Evolutionary conservation across 2,888 invertebrate genomes (phyloP), one percentile per base, ranked within the genome.

Genomic region (Rhagonycha lutea): DNA sequence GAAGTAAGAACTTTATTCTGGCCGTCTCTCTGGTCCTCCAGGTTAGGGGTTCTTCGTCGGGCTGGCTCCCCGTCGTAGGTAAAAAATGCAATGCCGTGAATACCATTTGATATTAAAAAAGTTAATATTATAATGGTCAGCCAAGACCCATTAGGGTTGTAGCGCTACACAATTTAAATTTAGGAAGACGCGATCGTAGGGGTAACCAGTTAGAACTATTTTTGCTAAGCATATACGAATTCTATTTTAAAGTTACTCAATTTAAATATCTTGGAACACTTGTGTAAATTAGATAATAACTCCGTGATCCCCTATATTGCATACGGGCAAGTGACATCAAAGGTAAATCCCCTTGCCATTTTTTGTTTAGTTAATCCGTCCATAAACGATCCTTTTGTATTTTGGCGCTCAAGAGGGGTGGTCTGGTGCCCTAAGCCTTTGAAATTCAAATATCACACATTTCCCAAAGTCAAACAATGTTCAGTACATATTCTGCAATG

Each of bases 381-480:
- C 62, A 61, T 78, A 78, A 78, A 75, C 71, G 73, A 23, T 65
- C 61, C 75, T 70, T 69, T 78, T 78, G 78, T 78, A 60, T 32
- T 23, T 60, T 28, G 47, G 32, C 18, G 68, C n/a, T 32, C 26
- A 18, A 28, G 23, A 29, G n/a, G 65, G 70, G 70, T 68, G 72
- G 32, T 71, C 72, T 69, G 24, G 71, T 47, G 77, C 62, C 70
- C 67, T 29, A 75, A 69, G 68, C 72, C 78, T 78, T 78, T 78
- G 78, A 78, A 75, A 78, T 78, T 78, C 71, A 78, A 78, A 78
- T 78, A 68, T 69, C 60, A 23, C 12, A 68, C 67, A 73, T 72
- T 70, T 77, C 70, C 73, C 24, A 26, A 65, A 65, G 63, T 65
- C n/a, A 24, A 65, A 65, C 26, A 47, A 47, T 47, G 47, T 47